A percentile compares a stretch with the other conserved stretches of the same genome.
phyloP scores from a whole-genome alignment of 2,888 invertebrate species.

The Oxystoma pomonae region DNA sequence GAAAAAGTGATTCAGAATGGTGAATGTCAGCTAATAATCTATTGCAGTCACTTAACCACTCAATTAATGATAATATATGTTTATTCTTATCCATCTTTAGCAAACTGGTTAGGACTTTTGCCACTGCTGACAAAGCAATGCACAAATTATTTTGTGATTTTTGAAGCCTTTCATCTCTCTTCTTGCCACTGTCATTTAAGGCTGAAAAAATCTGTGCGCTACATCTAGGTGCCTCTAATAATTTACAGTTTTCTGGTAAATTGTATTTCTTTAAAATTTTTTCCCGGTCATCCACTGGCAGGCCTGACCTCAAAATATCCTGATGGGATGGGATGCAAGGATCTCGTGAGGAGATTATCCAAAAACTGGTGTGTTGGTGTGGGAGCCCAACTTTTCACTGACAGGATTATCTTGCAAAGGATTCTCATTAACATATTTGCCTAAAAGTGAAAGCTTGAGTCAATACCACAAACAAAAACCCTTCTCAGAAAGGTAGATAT shows the following conservation, averaged over 20 bases:
- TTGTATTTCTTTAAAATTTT: neutral
- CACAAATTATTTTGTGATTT: slow-evolving; percentile 11
- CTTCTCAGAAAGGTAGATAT: neutral
- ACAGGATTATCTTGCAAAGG: neutral
- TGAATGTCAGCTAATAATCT: slow-evolving; percentile 10
- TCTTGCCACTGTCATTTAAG: neutral
- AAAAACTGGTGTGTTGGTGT: neutral
- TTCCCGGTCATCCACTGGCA: neutral
- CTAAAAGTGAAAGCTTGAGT: slow-evolving; percentile 1
- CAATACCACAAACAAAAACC: neutral
- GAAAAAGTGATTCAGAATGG: slow-evolving; percentile 9
- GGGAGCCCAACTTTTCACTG: neutral
- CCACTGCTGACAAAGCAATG: slow-evolving; percentile 9
- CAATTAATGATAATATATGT: neutral
- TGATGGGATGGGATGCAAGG: neutral
- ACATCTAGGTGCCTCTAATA: neutral
- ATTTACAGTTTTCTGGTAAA: neutral
- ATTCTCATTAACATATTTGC: neutral
- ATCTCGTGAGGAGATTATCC: neutral
- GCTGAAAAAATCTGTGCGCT: neutral
- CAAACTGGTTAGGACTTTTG: slow-evolving; percentile 11
- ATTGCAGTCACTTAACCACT: slow-evolving; percentile 13
- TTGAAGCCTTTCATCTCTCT: slow-evolving; percentile 5
- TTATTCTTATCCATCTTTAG: slow-evolving; percentile 9
- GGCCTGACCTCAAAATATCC: neutral